Evolutionary conservation across 2,888 invertebrate species (phyloP).

Genomic region (Megalurothrips usitatus): DNA sequence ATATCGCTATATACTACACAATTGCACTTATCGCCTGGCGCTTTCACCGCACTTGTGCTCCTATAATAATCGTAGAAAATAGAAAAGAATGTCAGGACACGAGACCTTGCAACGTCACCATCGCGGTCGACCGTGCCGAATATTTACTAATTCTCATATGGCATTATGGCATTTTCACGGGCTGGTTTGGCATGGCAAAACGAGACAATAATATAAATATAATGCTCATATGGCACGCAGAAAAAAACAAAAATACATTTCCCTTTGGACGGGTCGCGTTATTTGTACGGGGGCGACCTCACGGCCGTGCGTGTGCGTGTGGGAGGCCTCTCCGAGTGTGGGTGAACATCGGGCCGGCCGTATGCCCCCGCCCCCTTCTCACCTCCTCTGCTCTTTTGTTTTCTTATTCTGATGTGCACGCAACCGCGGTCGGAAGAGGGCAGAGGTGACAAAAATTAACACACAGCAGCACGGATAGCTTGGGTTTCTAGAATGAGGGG

Average conservation of each 20-base stretch:
- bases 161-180: constrained; percentile 26
- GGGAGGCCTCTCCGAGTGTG: neutral
- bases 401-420: too few relatives aligned
- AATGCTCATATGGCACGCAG: constrained; percentile 7
- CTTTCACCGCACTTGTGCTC: neutral
- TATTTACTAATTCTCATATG: neutral
- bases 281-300: neutral
- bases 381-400: too few relatives aligned
- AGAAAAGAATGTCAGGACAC: neutral
- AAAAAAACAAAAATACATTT: neutral
- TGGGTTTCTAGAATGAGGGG: too few relatives aligned
- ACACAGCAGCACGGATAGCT: too few relatives aligned
- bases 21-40: constrained; percentile 6
- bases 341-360: neutral
- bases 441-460: too few relatives aligned
- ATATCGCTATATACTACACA: neutral
- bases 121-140: neutral
- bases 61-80: neutral
- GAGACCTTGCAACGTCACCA: neutral
- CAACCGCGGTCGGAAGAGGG: too few relatives aligned
- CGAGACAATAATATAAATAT: neutral
- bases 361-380: neutral
- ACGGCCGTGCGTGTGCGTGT: neutral
- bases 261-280: neutral
- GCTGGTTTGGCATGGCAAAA: constrained; percentile 26